Percentiles rank a stretch among this genome's conserved stretches.
Conservation (phyloP, 2,888 invertebrate genomes). For the Junonia oenone region DNA sequence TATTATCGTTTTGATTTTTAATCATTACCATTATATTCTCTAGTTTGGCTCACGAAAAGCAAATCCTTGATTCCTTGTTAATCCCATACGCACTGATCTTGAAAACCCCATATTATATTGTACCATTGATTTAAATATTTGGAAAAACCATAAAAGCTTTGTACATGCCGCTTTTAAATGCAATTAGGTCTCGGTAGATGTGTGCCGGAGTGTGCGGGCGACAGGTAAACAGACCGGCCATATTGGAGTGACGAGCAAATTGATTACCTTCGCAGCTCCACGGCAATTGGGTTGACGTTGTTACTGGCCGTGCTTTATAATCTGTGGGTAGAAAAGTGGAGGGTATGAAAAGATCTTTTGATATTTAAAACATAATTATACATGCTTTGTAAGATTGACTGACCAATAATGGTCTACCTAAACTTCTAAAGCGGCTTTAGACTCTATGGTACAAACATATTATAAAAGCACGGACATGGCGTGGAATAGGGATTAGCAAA, state of each 20-base stretch:
- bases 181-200: slow-evolving; percentile 7
- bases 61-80: no score
- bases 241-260: slow-evolving; percentile 4
- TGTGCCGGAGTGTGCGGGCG: slow-evolving; percentile 5
- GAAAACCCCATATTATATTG: background rate
- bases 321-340: background rate
- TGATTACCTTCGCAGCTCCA: background rate
- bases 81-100: no score
- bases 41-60: no score
- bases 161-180: slow-evolving; percentile 1
- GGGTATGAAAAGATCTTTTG: background rate
- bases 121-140: background rate
- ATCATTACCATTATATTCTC: no score
- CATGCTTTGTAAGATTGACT: no score
- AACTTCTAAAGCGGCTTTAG: no score
- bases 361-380: no score
- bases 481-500: no score
- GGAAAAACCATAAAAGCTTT: background rate
- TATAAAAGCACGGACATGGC: no score
- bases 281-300: slow-evolving; percentile 1
- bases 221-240: slow-evolving; percentile 4
- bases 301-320: background rate
- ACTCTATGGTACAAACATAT: no score
- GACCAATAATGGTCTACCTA: no score
- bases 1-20: no score